Base-by-base conservation (phyloP, 2,888 invertebrate genomes). In the Scaptomyza cyrtandrae region DNA sequence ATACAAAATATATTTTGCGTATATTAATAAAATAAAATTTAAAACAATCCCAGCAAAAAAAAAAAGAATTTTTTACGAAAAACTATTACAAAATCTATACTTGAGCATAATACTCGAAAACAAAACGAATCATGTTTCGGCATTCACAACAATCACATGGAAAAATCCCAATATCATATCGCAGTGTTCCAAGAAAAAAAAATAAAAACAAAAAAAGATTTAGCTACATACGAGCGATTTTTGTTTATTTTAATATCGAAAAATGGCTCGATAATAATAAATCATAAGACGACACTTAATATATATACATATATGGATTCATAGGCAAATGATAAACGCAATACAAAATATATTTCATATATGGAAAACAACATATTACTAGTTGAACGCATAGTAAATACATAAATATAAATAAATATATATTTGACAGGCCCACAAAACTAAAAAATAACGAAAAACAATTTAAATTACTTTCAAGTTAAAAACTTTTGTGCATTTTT, bases 1-100 rank as follows among this genome's bases (percentile, higher is more conserved):
- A 86, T 73, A 80, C 77, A 79, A 90, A 90, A 83, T 90, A 90
- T 91, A 91, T 91, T 91, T 91, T 90, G 91, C 90, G 89, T 89
- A 90, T 83, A 86, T 87, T 88, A 89, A 79, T 80, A 27, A 67
- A 80, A 59, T 62, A 50, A 66, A 65, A 70, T 60, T 67, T 68
- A 67, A 76, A 69, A 80, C 45, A 37, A 62, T 54, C 54, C 69
- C 74, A 68, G 75, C 70, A 75, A 73, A 39, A 24, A 19, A 24
- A 19, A 24, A 5, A 24, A 66, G 69, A 70, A 88, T 89, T 89
- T 89, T 89, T 86, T 89, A 90, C 89, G 77, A 88, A 67, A 39
- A 39, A 37, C n/a, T 13, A 27, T 49, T 57, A 64, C 67, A 39
- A 24, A 58, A 76, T 78, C 66, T 75, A 75, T 74, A 78, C 68